Percentiles rank a stretch among this genome's conserved stretches.
phyloP scores from a whole-genome alignment of 2,797 vertebrate genomes.

The Hippocampus kuda region DNA sequence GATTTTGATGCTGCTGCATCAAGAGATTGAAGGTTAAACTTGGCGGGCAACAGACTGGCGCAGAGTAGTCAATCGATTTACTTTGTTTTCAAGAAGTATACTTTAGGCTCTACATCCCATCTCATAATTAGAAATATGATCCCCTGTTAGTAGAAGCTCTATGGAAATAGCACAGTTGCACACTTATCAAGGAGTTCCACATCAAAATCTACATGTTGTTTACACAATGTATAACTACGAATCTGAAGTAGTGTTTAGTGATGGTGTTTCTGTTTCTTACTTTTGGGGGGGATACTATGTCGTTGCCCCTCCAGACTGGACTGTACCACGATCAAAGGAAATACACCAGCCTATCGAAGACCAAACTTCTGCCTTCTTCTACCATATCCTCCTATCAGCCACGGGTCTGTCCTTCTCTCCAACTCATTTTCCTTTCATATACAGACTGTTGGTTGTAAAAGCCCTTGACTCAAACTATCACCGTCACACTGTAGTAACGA shows the following conservation, averaged over 20 bases:
- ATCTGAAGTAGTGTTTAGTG: not conserved
- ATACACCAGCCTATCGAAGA: slow-evolving; percentile 82
- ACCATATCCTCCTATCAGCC: slow-evolving; percentile 64
- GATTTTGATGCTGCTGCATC: slow-evolving; percentile 1
- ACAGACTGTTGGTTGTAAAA: not conserved
- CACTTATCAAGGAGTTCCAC: not conserved
- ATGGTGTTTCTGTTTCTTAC: slow-evolving; percentile 10
- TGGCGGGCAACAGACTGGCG: not conserved
- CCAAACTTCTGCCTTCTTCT: slow-evolving; percentile 67
- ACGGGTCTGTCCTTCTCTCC: slow-evolving; percentile 58
- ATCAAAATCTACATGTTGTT: not conserved
- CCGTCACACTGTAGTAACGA: not conserved
- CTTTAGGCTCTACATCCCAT: not conserved
- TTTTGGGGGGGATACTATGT: slow-evolving; percentile 33
- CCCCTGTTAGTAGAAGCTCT: not conserved
- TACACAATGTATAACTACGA: slow-evolving; percentile 5
- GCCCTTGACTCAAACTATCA: not conserved
- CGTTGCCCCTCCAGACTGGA: slow-evolving; percentile 73
- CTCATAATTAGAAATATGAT: not conserved
- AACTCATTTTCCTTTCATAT: not conserved
- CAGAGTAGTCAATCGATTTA: not conserved
- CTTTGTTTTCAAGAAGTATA: not conserved
- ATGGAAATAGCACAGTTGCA: not conserved
- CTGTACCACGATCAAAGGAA: slow-evolving; percentile 90
- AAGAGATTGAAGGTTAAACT: not conserved